Evolutionary conservation across 2,113 vertebrate genomes (phyloP).

Genomic region (Hemibagrus wyckioides): DNA sequence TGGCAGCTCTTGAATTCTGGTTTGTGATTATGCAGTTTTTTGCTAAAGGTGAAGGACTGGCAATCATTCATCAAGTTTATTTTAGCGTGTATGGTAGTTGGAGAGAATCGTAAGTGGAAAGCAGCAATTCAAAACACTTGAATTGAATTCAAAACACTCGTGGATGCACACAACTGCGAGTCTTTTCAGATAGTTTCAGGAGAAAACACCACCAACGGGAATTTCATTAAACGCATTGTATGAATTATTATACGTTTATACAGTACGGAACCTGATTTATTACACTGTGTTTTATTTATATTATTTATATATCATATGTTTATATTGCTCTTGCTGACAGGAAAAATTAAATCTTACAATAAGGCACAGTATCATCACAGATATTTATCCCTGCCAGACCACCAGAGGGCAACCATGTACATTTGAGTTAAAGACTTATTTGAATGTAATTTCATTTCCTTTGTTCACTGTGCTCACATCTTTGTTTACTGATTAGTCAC

Average conservation of each 20-base stretch:
- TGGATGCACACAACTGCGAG: not conserved
- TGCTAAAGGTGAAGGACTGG: conserved; percentile 3
- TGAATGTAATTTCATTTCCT: no score
- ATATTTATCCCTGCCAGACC: no score
- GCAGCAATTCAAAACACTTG: conserved; percentile 41
- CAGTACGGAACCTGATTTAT: not conserved
- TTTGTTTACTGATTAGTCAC: no score
- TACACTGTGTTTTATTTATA: not conserved
- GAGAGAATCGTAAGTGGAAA: conserved; percentile 25
- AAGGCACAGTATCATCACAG: no score
- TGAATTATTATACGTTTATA: not conserved
- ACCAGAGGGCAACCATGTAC: no score
- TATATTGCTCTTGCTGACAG: no score
- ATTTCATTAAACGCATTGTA: not conserved
- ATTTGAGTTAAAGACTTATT: no score
- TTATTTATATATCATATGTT: not conserved
- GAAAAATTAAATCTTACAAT: no score
- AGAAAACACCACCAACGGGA: not conserved
- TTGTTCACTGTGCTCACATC: no score
- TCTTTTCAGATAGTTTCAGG: not conserved
- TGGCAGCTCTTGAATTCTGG: not conserved
- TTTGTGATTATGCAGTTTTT: not conserved
- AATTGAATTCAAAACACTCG: not conserved
- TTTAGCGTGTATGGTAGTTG: not conserved
- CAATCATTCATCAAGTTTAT: conserved; percentile 12